Base-by-base conservation (phyloP, 2,113 vertebrate genomes). In the Actenoides hombroni region DNA sequence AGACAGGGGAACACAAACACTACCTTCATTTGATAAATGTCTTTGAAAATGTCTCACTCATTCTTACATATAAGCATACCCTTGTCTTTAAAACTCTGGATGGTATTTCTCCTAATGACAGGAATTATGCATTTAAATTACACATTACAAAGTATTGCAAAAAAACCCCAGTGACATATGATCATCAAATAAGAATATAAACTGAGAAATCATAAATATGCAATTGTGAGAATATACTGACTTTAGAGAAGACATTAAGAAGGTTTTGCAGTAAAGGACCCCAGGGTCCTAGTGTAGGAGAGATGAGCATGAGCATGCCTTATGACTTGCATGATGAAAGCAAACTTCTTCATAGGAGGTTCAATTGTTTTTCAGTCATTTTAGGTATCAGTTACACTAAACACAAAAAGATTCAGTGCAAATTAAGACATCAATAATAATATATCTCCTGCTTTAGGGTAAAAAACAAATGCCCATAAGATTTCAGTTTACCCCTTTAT, bases 31-130 rank as follows among this genome's bases (percentile, higher is more conserved):
- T 74, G 40, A 76, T 65, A 87, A 85, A 54, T 39, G 14, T 31
- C 44, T 77, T 78, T 67, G 39, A 77, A 94, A 89, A 95, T 64
- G 64, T 86, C 31, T 92, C 57, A 57, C 31, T 88, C 24, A 37
- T 73, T 75, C 57, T 25, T 56, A 76, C 18, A 51, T 20, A 25
- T 20, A 71, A 73, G 64, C 10, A 53, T 60, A 54, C 42, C 39
- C 26, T 92, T 78, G 18, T 49, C 18, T 70, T 91, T 85, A 73
- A 90, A 91, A 60, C 42, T 77, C 10, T 23, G 6, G 12, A 59
- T 77, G 37, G 1, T 40, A 37, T 77, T 95, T 90, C 89, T 70
- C 44, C 31, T 57, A 73, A 56, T 87, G 57, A 76, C 16, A 81
- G 39, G 24, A 73, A 92, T 79, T 59, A 53, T 56, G 16, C 51